Conservation (phyloP, 2,797 vertebrate genomes). For the Girardinus metallicus region DNA sequence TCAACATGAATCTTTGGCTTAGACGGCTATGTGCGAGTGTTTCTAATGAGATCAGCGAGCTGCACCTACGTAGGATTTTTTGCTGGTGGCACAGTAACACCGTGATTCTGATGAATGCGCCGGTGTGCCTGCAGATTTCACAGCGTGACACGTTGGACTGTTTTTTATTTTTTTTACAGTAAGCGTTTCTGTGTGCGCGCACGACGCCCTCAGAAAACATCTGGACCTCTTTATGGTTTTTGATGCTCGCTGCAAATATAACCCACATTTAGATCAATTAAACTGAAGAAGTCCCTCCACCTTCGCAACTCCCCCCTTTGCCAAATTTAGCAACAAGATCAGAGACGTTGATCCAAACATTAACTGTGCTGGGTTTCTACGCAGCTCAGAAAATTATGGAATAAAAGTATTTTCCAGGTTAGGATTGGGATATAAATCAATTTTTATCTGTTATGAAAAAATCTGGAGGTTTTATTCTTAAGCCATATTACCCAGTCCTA, state of each 20-base stretch:
- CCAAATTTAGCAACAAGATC: not conserved
- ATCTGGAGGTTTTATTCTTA: too few species aligned
- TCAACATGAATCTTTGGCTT: slow-evolving; percentile 25
- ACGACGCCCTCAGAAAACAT: not conserved
- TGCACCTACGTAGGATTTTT: slow-evolving; percentile 43
- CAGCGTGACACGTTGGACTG: slow-evolving; percentile 12
- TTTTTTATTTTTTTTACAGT: not conserved
- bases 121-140: slow-evolving; percentile 37
- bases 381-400: not conserved
- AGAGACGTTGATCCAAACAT: not conserved
- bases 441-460: too few species aligned
- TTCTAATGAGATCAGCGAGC: slow-evolving; percentile 57
- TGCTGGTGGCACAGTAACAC: slow-evolving; percentile 5
- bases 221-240: not conserved
- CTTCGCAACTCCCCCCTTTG: not conserved
- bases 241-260: not conserved
- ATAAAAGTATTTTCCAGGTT: not conserved
- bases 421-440: too few species aligned
- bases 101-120: slow-evolving; percentile 1
- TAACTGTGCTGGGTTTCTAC: not conserved
- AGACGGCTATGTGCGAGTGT: slow-evolving; percentile 10
- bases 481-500: too few species aligned
- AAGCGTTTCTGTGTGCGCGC: not conserved
- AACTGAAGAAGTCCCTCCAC: not conserved
- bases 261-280: not conserved